Evolutionary conservation across 1,140 invertebrate genomes (phyloP).

Genomic region (Pinna nobilis): DNA sequence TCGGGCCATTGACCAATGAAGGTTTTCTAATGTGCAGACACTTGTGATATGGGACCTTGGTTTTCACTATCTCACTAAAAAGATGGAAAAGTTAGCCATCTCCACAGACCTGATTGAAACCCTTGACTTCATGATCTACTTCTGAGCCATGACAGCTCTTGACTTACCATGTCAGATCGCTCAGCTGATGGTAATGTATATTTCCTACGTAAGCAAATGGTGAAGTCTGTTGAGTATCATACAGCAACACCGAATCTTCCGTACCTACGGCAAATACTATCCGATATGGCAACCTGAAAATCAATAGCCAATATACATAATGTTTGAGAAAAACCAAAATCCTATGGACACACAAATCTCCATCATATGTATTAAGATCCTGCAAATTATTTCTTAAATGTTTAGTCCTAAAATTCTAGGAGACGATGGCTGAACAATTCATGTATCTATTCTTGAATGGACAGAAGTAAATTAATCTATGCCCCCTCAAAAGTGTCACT

Average conservation of each 20-base stretch:
- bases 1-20: background rate
- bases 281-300: slow-evolving; percentile 84
- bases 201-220: slow-evolving; percentile 92
- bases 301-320: background rate
- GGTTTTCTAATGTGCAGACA: background rate
- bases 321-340: too few relatives aligned
- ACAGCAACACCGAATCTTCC: slow-evolving; percentile 88
- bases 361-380: too few relatives aligned
- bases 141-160: background rate
- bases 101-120: background rate
- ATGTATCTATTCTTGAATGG: too few relatives aligned
- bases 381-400: background rate
- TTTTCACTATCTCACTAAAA: too few relatives aligned
- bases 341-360: background rate
- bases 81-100: background rate
- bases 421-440: background rate
- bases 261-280: slow-evolving; percentile 94
- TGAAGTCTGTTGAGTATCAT: slow-evolving; percentile 91
- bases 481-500: too few relatives aligned
- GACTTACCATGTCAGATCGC: slow-evolving; percentile 90
- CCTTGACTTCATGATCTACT: background rate
- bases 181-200: slow-evolving; percentile 95
- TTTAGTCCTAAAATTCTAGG: background rate
- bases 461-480: too few relatives aligned
- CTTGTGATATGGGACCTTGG: background rate